These are phyloP conservation scores for Serinus canaria DNA, from an alignment of 2,113 vertebrate species.

Conservation along the genomic window DNA sequence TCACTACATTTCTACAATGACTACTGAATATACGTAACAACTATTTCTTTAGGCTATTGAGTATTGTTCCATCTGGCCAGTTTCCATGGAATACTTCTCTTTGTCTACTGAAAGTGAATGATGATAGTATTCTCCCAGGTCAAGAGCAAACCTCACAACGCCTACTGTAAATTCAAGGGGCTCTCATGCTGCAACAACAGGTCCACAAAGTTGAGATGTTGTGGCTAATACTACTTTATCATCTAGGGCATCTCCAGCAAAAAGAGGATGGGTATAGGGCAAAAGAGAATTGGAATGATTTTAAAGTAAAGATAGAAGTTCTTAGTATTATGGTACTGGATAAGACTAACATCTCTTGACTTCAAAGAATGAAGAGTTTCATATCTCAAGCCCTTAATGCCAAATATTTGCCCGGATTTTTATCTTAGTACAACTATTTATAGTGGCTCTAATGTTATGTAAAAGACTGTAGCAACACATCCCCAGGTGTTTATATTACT, in stretches of 20 bases:
- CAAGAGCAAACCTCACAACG: not conserved
- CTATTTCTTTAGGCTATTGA: not conserved
- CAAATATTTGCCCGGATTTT: constrained; percentile 72
- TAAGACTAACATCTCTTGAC: constrained; percentile 33
- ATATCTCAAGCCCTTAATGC: constrained; percentile 49
- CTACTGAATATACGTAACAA: not conserved
- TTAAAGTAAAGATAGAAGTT: not conserved
- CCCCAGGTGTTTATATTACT: constrained; percentile 54
- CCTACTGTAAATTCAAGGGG: not conserved
- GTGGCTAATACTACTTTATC: not conserved
- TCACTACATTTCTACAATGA: not conserved
- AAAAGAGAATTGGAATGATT: not conserved
- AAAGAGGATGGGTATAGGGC: not conserved
- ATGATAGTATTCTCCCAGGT: not conserved
- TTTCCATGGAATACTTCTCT: not conserved
- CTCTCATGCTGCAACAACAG: not conserved
- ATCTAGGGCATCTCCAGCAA: not conserved
- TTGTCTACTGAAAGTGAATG: not conserved
- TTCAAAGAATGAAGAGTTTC: constrained; percentile 62
- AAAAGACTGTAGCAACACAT: constrained; percentile 45
- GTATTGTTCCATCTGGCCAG: not conserved
- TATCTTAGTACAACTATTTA: constrained; percentile 66
- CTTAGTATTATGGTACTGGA: constrained; percentile 12
- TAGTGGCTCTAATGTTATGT: constrained; percentile 52
- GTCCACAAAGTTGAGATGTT: not conserved